Percentiles rank a stretch among this genome's conserved stretches.
Conservation (phyloP, 2,888 invertebrate genomes). For the Punctoribates punctum region DNA sequence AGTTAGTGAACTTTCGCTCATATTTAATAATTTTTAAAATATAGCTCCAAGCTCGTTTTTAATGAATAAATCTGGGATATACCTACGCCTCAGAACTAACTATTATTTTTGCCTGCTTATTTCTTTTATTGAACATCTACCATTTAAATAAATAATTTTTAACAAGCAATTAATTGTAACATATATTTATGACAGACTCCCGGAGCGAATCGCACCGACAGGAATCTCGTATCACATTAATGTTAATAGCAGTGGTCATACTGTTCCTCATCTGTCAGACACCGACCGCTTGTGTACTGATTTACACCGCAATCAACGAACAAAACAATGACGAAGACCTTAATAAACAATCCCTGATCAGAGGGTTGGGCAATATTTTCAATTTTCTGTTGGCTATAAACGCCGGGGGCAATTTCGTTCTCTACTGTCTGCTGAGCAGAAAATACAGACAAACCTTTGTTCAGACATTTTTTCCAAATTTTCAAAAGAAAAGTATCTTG, state of each 20-base stretch:
- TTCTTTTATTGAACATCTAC: no score
- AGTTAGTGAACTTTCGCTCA: no score
- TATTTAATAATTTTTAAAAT: no score
- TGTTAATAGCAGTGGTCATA: conserved; percentile 58
- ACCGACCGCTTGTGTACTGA: conserved; percentile 54
- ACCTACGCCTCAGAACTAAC: no score
- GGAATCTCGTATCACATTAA: conserved; percentile 55
- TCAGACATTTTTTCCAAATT: conserved; percentile 45
- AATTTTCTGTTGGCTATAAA: conserved; percentile 57
- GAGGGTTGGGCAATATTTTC: conserved; percentile 55
- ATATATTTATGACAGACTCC: background rate
- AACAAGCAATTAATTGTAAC: background rate
- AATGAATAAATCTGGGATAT: no score
- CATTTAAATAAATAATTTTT: background rate
- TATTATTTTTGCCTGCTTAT: no score
- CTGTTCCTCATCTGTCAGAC: conserved; percentile 58
- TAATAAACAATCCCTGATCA: conserved; percentile 51
- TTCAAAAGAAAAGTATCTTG: background rate
- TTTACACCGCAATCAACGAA: conserved; percentile 51
- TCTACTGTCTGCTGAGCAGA: conserved; percentile 57
- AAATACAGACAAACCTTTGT: conserved; percentile 54
- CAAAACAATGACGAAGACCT: conserved; percentile 48
- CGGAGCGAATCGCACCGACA: conserved; percentile 42
- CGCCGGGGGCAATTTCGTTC: conserved; percentile 58
- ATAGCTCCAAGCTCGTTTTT: no score